phyloP scores from a whole-genome alignment of 2,113 vertebrate genomes.

The Elephas maximus region DNA sequence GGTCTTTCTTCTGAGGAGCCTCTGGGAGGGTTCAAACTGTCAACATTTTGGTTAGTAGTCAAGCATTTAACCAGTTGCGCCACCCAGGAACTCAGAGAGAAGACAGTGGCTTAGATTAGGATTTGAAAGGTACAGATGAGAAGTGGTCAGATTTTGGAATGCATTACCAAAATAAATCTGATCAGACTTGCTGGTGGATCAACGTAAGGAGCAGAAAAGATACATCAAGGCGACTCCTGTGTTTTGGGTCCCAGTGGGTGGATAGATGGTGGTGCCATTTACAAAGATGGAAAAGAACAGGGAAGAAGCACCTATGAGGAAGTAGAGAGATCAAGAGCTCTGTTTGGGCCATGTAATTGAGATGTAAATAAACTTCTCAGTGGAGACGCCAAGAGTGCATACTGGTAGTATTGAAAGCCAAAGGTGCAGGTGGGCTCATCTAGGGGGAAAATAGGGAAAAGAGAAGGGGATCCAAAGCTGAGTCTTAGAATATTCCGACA shows the following conservation, averaged over 20 bases:
- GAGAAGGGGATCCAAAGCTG: neutral
- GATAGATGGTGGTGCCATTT: too few species aligned
- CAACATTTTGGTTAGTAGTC: too few species aligned
- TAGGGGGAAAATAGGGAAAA: neutral
- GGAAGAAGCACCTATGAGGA: neutral
- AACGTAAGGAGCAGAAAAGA: neutral
- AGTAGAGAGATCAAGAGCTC: neutral
- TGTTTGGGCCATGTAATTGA: neutral
- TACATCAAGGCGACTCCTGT: neutral
- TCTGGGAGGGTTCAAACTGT: too few species aligned
- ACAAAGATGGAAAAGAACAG: neutral
- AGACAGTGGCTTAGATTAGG: neutral
- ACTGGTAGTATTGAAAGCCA: neutral
- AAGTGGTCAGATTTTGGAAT: neutral
- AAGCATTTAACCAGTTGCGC: too few species aligned
- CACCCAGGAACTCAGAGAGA: neutral
- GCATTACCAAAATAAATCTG: neutral
- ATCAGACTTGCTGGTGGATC: neutral
- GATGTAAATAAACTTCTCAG: neutral
- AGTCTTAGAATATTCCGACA: neutral
- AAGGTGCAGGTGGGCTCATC: neutral
- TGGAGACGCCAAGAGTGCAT: neutral
- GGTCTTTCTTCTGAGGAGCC: too few species aligned
- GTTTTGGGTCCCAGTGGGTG: neutral
- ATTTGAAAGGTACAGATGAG: neutral